Conservation (phyloP, 2,888 invertebrate species). For the Mellilla xanthometata region DNA sequence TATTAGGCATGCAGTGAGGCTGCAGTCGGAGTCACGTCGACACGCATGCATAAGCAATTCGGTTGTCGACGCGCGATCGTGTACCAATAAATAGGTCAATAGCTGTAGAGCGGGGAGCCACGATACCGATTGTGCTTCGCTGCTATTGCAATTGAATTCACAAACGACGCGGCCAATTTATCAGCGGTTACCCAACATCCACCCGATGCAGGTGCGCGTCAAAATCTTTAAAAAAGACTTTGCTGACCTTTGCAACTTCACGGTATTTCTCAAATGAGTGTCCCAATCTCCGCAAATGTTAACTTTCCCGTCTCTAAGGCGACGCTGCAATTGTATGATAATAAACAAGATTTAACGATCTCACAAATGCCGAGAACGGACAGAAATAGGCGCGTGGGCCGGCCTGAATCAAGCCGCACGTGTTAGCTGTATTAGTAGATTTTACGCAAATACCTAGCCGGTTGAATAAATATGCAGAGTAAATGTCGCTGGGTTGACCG, state of each 20-base stretch:
- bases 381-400: constrained; percentile 47
- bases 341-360: constrained; percentile 21
- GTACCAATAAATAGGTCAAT: constrained; percentile 73
- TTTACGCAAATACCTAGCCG: constrained; percentile 31
- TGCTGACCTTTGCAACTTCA: constrained; percentile 14
- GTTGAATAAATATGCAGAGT: constrained; percentile 19
- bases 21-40: constrained; percentile 62
- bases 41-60: constrained; percentile 75
- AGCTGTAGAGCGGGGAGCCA: constrained; percentile 42
- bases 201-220: constrained; percentile 18
- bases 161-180: constrained; percentile 13
- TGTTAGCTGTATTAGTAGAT: constrained; percentile 34
- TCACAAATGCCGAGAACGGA: constrained; percentile 22
- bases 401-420: constrained; percentile 39
- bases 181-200: constrained; percentile 10
- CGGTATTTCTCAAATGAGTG: constrained; percentile 12
- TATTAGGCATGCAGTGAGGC: constrained; percentile 60
- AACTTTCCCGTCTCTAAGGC: constrained; percentile 11
- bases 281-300: constrained; percentile 14
- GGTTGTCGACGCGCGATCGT: constrained; percentile 59
- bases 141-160: constrained; percentile 10
- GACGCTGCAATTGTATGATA: constrained; percentile 8
- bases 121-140: constrained; percentile 14
- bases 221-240: constrained; percentile 20
- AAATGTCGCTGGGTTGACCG: constrained; percentile 9